Evolutionary conservation across 2,888 invertebrate genomes (phyloP), one percentile per base, ranked within the genome.

Genomic region (Cryptosula pallasiana): DNA sequence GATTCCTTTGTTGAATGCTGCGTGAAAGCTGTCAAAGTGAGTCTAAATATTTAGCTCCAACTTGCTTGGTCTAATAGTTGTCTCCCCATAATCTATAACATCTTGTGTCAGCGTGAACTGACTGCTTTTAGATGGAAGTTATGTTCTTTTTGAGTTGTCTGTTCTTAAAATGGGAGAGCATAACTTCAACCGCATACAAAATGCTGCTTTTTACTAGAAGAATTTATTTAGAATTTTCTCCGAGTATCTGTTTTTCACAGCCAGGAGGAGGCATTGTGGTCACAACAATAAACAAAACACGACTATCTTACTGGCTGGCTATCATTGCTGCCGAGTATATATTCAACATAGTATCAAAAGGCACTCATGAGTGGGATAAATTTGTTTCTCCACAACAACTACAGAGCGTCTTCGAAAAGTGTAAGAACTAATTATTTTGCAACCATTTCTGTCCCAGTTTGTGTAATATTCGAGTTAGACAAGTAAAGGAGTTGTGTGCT

Each of bases 301-400:
- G 82, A 36, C 63, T 83, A 63, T 89, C 94, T 1, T 91, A 91
- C 86, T 70, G 92, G 0, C 85, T 88, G 20, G 91, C 87, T 0
- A 91, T 98, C 71, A 84, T 89, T 55, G 77, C 90, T 0, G 92
- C 91, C 0, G 98, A 99, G 87, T 88, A 92, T 83, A 75, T 94
- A 0, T 78, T 94, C 0, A 87, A 87, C 45, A 71, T 91, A 0
- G 82, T 94, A 20, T 95, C 97, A 0, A 86, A 85, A 76, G 95
- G 95, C 1, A 94, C 95, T 0, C 98, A 99, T 83, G 90, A 94
- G 73, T 95, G 91, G 89, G 89, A 93, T 9, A 94, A 94, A 85
- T 94, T 97, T 84, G 89, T 94, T 25, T 86, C 89, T 0, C 94
- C 95, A 0, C 87, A 89, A 71, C 91, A 94, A 76, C 87, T 94